These are phyloP conservation scores for Copsychus sechellarum DNA, from an alignment of 2,113 vertebrate genomes.

Conservation along the genomic window DNA sequence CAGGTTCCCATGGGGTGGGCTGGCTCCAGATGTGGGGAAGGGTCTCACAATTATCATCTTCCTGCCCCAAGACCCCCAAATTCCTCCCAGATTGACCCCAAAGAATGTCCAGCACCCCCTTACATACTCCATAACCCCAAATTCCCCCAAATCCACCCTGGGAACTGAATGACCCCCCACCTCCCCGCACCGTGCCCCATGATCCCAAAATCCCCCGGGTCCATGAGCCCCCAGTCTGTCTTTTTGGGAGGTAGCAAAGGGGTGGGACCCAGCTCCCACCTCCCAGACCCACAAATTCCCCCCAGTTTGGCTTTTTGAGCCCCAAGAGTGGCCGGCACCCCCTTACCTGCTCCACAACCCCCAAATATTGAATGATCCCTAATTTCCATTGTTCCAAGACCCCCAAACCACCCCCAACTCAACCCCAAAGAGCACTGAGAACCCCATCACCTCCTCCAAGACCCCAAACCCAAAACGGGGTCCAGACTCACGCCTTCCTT, in stretches of 20 bases:
- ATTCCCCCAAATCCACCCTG: background rate
- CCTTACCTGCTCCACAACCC: background rate
- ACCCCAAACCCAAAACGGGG: rapidly evolving
- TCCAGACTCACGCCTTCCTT: rapidly evolving
- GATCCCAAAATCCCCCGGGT: background rate
- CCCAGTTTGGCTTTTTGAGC: background rate
- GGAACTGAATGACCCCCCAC: no score
- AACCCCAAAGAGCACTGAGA: no score
- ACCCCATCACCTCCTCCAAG: background rate
- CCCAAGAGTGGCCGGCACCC: background rate
- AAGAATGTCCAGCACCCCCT: background rate
- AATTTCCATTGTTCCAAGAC: background rate
- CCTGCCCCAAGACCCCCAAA: no score
- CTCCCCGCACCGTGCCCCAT: no score
- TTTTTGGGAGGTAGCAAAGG: background rate
- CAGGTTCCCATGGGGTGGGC: rapidly evolving
- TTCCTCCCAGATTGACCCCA: background rate
- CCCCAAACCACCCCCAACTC: rapidly evolving
- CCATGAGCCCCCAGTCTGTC: background rate
- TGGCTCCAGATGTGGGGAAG: background rate
- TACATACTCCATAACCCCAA: background rate
- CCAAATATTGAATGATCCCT: rapidly evolving
- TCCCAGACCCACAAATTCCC: no score
- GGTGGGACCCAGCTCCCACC: background rate
- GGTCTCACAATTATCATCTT: background rate